Base-by-base conservation (phyloP, 2,888 invertebrate genomes). In the Orthosia gracilis region DNA sequence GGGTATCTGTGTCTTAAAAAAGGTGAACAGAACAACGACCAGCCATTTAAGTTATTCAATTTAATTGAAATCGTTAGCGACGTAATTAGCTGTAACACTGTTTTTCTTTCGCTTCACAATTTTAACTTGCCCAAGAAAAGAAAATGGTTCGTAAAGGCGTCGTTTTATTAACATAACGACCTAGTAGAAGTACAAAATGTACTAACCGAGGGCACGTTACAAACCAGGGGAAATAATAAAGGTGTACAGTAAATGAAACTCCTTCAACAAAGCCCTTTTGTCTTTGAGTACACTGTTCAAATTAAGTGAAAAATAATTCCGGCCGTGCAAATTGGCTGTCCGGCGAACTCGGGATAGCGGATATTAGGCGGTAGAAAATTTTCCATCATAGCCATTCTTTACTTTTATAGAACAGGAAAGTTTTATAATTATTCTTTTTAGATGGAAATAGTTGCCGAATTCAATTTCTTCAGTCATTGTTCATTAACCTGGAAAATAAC, bases 221-320 rank as follows among this genome's bases (percentile, higher is more conserved):
- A 54, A 73, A 69, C 65, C 26, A 52, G 47, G 47, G 54, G 58
- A 50, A 71, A 71, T 71, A 73, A 79, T 72, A 57, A 83, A 79
- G 65, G 68, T 76, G 26, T 65, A 71, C 66, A 67, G 61, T 58
- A 69, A 82, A 83, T 63, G 61, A 73, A 83, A 73, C 78, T 73
- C 58, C n/a, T 71, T 57, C 45, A 67, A 79, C 66, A 69, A 75
- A 65, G 57, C 63, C 54, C 67, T 58, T 71, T 73, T 77, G 73
- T 75, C 63, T 73, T 77, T 72, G 64, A 69, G 50, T 55, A 67
- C 58, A 62, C 54, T 52, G 75, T 83, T 75, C 73, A 78, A 82
- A 85, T 80, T 80, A 67, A 78, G 67, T 83, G 80, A 78, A 82
- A 80, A 80, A 82, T 80, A 81, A 87, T 85, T 76, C 67, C 54